Base-by-base conservation (phyloP, 2,797 vertebrate genomes). In the Vireo griseus region DNA sequence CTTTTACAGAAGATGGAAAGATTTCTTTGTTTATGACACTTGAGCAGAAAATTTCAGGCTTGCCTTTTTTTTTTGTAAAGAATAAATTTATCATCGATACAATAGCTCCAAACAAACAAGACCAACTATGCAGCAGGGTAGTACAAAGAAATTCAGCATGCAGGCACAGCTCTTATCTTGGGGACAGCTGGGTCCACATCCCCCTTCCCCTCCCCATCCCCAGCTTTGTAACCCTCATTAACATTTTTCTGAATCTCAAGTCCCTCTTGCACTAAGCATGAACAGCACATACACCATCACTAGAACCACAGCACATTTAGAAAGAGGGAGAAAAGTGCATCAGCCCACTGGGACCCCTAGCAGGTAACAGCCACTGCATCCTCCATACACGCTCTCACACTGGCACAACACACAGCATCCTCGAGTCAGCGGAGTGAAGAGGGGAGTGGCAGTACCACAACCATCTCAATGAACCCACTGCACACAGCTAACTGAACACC, bases 361-460 rank as follows among this genome's bases (percentile, higher is more conserved):
- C 10, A 62, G 6, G 14, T 44, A 47, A 65, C 59, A 73, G 5
- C 21, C 69, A 40, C 0, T 24, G 59, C 42, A 47, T 52, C 26
- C 42, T 54, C 28, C 62, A 22, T 61, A 1, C 13, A 51, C 2
- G 3, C 11, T 31, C 72, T 57, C 22, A 25, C 2, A 0, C 31
- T 19, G 31, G 39, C 44, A 42, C 7, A 24, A 50, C 18, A 6
- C 0, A 13, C 47, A 5, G 2, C 4, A 26, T 3, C 55, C 66
- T 51, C 48, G 44, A 76, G 55, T 16, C 71, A 84, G 42, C 0
- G 0, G 13, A 79, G n/a, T 0, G 0, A 40, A 47, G 39, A 55
- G 16, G 5, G 24, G 16, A 52, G 21, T 3, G 10, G 52, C 54
- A 65, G 16, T 2, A 42, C 19, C 76, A 16, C 73, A 82, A 13